Evolutionary conservation across 2,797 vertebrate genomes (phyloP), one percentile per base, ranked within the genome.

Genomic region (Bucorvus abyssinicus): DNA sequence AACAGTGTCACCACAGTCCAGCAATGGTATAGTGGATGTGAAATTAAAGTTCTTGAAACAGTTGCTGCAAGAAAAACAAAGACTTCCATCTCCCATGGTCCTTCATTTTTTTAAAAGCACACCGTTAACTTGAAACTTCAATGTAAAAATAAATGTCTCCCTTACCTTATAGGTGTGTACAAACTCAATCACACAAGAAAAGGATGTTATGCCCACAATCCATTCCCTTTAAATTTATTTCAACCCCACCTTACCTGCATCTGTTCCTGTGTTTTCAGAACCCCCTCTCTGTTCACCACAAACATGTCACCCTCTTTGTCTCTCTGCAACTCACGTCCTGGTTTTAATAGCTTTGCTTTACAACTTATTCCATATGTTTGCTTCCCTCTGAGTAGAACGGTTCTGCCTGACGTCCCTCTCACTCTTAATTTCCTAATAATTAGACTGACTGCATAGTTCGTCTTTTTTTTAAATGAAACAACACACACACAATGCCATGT

Each of bases 341-440:
- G 52, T 56, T 90, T 97, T 94, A 84, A 93, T 64, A 90, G 86
- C 64, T 91, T 90, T 70, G 60, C 22, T 78, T 18, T 38, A 68
- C 77, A 93, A 76, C 67, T 59, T 89, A 76, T 42, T 93, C 61
- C 77, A 56, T 75, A 89, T 91, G 75, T 91, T 94, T 94, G 47
- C 47, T 97, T 96, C 36, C 12, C 45, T 84, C 20, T 19, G 2
- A 83, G 47, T 47, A 91, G 90, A 92, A 91, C 44, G 47, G 23
- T 75, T 95, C 87, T 94, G 85, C 47, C 77, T 77, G 14, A 76
- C 69, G 84, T 87, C 77, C 63, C 24, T 22, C 91, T 92, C 44
- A 15, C 80, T 89, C 79, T 86, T 84, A 79, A 94, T 94, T 94
- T 93, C 83, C 44, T 91, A 93, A 90, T 88, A 96, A 90, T 80